Evolutionary conservation across 2,113 vertebrate species (phyloP).

Genomic region (Hippocampus zosterae): DNA sequence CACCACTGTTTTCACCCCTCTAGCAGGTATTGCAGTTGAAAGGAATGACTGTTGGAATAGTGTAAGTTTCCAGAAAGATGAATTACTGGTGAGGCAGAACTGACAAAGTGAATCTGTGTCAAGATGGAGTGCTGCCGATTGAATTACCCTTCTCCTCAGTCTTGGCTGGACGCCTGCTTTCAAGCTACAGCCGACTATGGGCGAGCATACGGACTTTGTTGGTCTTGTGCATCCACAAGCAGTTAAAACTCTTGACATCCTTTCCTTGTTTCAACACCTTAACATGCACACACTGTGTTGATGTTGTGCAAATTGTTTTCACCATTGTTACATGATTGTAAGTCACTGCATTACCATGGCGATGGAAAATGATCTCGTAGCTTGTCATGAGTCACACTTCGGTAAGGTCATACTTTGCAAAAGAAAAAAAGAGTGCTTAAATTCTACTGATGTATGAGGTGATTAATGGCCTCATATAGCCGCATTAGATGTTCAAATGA

Average conservation of each 20-base stretch:
- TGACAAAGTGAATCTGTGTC: slow-evolving; percentile 71
- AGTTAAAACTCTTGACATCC: slow-evolving; percentile 26
- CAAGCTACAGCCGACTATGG: slow-evolving; percentile 25
- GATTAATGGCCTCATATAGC: background rate
- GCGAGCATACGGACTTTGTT: slow-evolving; percentile 38
- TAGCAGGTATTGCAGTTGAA: slow-evolving; percentile 62
- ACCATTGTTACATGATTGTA: slow-evolving; percentile 62
- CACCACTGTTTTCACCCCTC: slow-evolving; percentile 45
- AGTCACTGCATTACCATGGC: slow-evolving; percentile 62
- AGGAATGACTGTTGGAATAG: slow-evolving; percentile 64
- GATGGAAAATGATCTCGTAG: slow-evolving; percentile 41
- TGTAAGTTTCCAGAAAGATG: slow-evolving; percentile 67
- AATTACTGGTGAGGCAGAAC: slow-evolving; percentile 64
- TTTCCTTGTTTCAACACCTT: slow-evolving; percentile 14
- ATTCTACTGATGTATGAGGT: background rate
- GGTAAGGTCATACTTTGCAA: background rate
- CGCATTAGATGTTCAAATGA: background rate
- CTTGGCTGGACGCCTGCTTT: slow-evolving; percentile 49
- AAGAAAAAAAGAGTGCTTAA: background rate
- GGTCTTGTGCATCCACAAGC: slow-evolving; percentile 35
- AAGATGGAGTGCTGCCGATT: slow-evolving; percentile 59
- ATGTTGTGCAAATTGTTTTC: slow-evolving; percentile 50
- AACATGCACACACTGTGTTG: slow-evolving; percentile 23
- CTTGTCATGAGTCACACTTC: background rate
- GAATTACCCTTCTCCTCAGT: slow-evolving; percentile 59